Base-by-base conservation (phyloP, 2,113 vertebrate species). In the Rutilus rutilus region DNA sequence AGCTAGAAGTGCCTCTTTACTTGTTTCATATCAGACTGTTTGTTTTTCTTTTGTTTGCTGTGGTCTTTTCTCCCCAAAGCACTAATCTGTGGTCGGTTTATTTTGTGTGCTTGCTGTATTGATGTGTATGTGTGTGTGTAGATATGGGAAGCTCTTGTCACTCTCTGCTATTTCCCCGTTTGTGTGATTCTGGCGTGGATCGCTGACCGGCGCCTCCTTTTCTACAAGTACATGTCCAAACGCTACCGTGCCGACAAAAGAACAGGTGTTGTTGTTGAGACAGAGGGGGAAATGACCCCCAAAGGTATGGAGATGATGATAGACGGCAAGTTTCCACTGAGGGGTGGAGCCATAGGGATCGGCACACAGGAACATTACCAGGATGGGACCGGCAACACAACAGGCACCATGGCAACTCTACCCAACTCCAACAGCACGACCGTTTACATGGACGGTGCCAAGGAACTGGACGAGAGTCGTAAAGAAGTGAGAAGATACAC, bases 201-300 rank as follows among this genome's bases (percentile, higher is more conserved):
- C 0, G 97, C 98, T 0, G 98, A 99, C 90, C 98, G 97, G 47
- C 91, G 97, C 0, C 94, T 99, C n/a, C 95, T 99, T 78, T 99
- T 99, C 94, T 99, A 99, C 92, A 99, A 99, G 75, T 98, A 98
- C 84, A 97, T 99, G 89, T 97, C 98, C 93, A 99, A 99, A 90
- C 94, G 97, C 0, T 99, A 99, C 93, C 96, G 96, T 2, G 96
- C 97, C 0, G 97, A 99, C 93, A 97, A 97, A 21, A 96, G 96
- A 25, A 96, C 96, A 14, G 97, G 98, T 87, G 97, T 99, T 87
- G 97, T 99, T 69, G 97, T 99, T 25, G 98, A 97, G 85, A 95
- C 97, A 0, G 97, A 99, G 86, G 98, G 96, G 0, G 97, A 98
- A 86, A 87, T 96, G 0, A 92, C 93, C 0, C 97, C 97, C 52